These are phyloP conservation scores for Phasianus colchicus DNA, from an alignment of 2,113 vertebrate species.

Conservation along the genomic window DNA sequence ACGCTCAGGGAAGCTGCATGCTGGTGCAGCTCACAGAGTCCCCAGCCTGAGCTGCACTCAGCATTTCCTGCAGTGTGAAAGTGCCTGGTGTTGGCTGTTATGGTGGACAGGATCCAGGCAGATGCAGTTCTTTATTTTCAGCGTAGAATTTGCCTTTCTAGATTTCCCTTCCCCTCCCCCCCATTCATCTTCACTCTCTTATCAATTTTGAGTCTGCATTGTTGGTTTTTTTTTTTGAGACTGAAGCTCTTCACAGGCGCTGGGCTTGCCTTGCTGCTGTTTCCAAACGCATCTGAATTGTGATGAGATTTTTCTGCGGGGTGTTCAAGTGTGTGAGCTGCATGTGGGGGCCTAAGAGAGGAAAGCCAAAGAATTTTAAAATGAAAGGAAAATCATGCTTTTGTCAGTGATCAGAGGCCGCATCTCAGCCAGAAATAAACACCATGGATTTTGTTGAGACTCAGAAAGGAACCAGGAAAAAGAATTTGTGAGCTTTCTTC, in stretches of 20 bases:
- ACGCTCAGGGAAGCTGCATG: background rate
- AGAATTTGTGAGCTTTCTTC: background rate
- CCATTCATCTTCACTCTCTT: background rate
- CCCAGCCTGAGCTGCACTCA: background rate
- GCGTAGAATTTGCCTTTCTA: background rate
- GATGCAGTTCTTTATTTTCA: background rate
- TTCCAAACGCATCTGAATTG: background rate
- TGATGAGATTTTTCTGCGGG: background rate
- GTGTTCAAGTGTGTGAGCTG: background rate
- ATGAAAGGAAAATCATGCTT: background rate
- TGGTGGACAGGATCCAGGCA: background rate
- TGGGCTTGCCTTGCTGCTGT: background rate
- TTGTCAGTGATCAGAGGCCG: background rate
- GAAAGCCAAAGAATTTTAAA: background rate
- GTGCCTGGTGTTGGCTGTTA: background rate
- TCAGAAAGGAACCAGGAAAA: background rate
- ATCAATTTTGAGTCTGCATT: background rate
- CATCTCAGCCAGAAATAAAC: background rate
- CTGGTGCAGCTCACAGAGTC: background rate
- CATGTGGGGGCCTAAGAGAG: background rate
- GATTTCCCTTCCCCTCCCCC: background rate
- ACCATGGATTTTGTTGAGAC: background rate
- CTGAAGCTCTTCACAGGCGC: background rate
- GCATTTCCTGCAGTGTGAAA: background rate
- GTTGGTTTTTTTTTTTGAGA: background rate